Conservation (phyloP, 2,113 vertebrate genomes). For the Petaurus breviceps region DNA sequence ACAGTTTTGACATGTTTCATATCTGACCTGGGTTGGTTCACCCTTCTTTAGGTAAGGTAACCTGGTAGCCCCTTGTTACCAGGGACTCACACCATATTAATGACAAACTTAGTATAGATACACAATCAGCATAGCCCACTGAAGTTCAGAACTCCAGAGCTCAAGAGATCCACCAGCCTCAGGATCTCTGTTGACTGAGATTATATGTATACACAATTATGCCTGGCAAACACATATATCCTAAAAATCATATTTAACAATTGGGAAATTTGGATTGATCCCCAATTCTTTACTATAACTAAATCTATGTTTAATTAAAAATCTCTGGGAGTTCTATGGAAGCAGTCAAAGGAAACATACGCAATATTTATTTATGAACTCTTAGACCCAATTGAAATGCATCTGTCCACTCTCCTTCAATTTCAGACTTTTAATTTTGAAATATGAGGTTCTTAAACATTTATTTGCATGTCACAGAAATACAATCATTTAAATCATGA, state of each 20-base stretch:
- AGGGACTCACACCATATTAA: neutral
- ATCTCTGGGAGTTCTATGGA: neutral
- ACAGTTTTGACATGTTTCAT: neutral
- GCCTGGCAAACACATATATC: neutral
- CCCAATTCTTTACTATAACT: slow-evolving; percentile 40
- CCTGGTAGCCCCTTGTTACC: neutral
- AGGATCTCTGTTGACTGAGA: neutral
- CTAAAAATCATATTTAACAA: slow-evolving; percentile 38
- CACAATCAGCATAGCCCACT: neutral
- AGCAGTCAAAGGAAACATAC: neutral
- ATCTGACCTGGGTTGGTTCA: neutral
- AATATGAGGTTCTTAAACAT: slow-evolving; percentile 24
- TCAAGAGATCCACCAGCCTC: neutral
- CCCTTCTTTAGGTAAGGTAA: neutral
- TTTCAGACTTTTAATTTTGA: slow-evolving; percentile 5
- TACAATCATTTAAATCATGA: slow-evolving; percentile 8
- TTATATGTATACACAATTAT: neutral
- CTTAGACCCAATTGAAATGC: slow-evolving; percentile 39
- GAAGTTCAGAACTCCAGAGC: neutral
- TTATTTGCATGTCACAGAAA: slow-evolving; percentile 26
- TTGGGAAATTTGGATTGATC: slow-evolving; percentile 3
- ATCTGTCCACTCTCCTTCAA: slow-evolving; percentile 42
- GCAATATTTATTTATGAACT: neutral
- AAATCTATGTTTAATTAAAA: slow-evolving; percentile 30
- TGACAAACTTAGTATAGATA: neutral